A percentile compares a stretch with the other conserved stretches of the same genome.
These are phyloP conservation scores for Brachionus rubens DNA, from an alignment of 1,140 invertebrate species.

Conservation along the genomic window DNA sequence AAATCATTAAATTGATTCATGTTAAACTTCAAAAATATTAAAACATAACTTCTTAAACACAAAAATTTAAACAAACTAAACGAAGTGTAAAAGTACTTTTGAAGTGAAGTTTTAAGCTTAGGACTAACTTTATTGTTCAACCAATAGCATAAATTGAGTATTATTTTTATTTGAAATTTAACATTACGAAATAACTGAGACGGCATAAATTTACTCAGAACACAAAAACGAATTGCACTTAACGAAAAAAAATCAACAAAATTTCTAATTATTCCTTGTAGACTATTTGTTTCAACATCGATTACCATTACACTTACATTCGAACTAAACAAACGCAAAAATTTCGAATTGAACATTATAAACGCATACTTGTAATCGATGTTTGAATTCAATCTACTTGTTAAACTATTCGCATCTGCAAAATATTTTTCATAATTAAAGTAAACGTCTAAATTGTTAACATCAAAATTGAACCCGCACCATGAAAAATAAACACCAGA, in stretches of 20 bases:
- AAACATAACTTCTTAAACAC: conserved; percentile 11
- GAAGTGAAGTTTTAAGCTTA: background rate
- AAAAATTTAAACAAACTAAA: conserved; percentile 38
- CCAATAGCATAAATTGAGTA: conserved; percentile 36
- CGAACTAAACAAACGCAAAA: conserved; percentile 27
- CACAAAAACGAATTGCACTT: conserved; percentile 13
- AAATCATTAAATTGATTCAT: background rate
- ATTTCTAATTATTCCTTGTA: conserved; percentile 37
- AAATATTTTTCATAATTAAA: conserved; percentile 46
- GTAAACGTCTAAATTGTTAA: conserved; percentile 28
- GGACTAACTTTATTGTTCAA: conserved; percentile 18
- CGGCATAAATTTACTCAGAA: conserved; percentile 29
- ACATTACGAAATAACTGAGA: background rate
- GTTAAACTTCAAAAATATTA: conserved; percentile 15
- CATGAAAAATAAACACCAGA: conserved; percentile 31
- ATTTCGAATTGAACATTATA: conserved; percentile 36
- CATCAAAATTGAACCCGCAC: conserved; percentile 35
- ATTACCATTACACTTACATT: conserved; percentile 9
- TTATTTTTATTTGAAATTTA: conserved; percentile 30
- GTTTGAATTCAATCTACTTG: conserved; percentile 7
- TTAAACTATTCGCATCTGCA: conserved; percentile 5
- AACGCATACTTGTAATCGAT: conserved; percentile 19
- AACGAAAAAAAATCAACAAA: conserved; percentile 36
- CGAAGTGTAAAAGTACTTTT: conserved; percentile 12
- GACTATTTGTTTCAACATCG: conserved; percentile 30